Evolutionary conservation across 2,797 vertebrate genomes (phyloP).

Genomic region (Catostomus latipinnis): DNA sequence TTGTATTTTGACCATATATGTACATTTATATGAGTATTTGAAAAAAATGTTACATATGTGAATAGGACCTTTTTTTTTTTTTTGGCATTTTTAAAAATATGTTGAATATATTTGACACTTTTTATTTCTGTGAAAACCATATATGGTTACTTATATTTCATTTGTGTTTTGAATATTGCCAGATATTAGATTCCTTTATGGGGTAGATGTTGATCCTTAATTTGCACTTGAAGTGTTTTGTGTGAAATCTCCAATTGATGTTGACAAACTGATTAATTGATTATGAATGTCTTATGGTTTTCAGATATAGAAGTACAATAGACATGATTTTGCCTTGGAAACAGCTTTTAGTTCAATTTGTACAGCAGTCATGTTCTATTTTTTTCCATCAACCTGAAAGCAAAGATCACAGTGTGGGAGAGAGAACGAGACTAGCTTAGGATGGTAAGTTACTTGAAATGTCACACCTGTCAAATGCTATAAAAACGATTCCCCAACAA

Average conservation of each 20-base stretch:
- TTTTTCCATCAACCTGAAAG: background rate
- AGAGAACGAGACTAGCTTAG: conserved; percentile 15
- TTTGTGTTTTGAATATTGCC: no score
- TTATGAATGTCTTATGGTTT: background rate
- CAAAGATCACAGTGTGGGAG: background rate
- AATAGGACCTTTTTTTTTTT: no score
- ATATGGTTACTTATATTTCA: no score
- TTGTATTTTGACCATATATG: no score
- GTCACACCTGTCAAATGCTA: conserved; percentile 28
- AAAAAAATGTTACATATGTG: no score
- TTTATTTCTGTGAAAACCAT: no score
- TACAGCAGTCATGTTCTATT: background rate
- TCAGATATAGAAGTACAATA: no score
- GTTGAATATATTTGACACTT: no score
- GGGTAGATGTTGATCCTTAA: background rate
- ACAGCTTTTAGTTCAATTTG: background rate
- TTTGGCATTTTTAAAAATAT: no score
- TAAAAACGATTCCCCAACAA: conserved; percentile 11
- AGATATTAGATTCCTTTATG: no score
- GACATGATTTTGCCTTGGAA: background rate
- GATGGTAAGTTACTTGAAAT: conserved; percentile 35
- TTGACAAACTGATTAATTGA: background rate
- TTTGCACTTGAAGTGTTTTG: background rate
- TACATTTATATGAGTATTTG: no score
- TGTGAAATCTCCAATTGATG: no score